Evolutionary conservation across 2,113 vertebrate genomes (phyloP), one percentile per base, ranked within the genome.

Genomic region (Nyctibius bracteatus): DNA sequence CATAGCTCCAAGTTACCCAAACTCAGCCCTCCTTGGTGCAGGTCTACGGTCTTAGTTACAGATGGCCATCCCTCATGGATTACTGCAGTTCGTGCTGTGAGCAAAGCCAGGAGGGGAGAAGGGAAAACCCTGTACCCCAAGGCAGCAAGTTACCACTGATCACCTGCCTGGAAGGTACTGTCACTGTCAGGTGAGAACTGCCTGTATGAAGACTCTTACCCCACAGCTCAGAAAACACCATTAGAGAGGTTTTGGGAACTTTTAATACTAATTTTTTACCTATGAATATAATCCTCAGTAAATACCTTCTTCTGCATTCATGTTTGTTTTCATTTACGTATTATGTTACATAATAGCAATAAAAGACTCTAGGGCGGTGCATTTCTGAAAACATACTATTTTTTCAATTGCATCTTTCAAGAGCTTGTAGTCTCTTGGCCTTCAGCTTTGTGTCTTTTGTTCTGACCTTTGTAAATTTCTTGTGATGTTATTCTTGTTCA

Each of bases 401-500:
- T 66, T 66, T 77, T 31, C 25, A 67, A 6, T 41, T 75, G 30
- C 74, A 51, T 41, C 58, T 81, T 82, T 83, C 46, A 70, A 83
- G 72, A 92, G 46, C 58, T 73, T 41, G 18, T 78, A 74, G 73
- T 68, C 74, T 67, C 33, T 71, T 88, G 43, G 58, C 65, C 94
- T 93, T 93, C 85, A 37, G 28, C 28, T 86, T 72, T 4, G 1
- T 66, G 57, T 61, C 81, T 78, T 96, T 96, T 86, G 67, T 89
- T 79, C 81, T 88, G 39, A 46, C 79, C 43, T 93, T 85, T 80
- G 67, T 78, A 68, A 88, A 97, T 82, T 92, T 93, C 51, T 93
- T 84, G 85, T 89, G 46, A 70, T 91, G 25, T 88, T 92, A 88
- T 96, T 94, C 75, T 86, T 91, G 91, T 67, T 91, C 81, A 95